These are phyloP conservation scores for Chinchilla lanigera DNA, from an alignment of 2,113 vertebrate species.

Conservation along the genomic window DNA sequence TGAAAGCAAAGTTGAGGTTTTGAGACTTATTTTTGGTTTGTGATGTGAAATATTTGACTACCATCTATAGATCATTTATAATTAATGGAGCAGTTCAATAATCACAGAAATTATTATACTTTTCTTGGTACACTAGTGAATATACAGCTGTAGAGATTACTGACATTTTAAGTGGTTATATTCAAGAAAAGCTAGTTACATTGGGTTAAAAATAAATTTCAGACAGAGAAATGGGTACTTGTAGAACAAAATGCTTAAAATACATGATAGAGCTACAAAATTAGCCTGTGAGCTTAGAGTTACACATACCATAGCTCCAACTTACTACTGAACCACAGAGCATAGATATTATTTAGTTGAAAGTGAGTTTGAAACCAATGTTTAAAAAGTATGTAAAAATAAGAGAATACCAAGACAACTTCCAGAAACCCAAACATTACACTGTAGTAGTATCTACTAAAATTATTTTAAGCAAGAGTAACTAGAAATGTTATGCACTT, in stretches of 20 bases:
- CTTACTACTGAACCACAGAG: neutral
- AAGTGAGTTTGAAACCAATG: neutral
- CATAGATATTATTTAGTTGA: neutral
- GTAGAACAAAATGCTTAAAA: neutral
- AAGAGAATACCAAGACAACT: neutral
- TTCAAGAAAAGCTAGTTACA: neutral
- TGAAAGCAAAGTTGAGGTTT: neutral
- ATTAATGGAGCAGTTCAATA: neutral
- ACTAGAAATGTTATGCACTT: neutral
- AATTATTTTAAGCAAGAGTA: neutral
- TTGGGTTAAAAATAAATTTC: constrained; percentile 28
- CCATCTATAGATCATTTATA: neutral
- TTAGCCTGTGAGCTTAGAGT: neutral
- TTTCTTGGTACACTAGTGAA: neutral
- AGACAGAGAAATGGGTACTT: neutral
- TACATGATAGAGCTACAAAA: neutral
- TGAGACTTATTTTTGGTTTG: constrained; percentile 21
- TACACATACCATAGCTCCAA: neutral
- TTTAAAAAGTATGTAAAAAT: neutral
- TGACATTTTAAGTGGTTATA: neutral
- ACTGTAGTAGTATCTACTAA: neutral
- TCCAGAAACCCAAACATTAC: neutral
- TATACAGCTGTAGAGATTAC: neutral
- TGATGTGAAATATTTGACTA: neutral
- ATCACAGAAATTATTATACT: neutral